Evolutionary conservation across 2,797 vertebrate species (phyloP), one percentile per base, ranked within the genome.

Genomic region (Cyclopterus lumpus): DNA sequence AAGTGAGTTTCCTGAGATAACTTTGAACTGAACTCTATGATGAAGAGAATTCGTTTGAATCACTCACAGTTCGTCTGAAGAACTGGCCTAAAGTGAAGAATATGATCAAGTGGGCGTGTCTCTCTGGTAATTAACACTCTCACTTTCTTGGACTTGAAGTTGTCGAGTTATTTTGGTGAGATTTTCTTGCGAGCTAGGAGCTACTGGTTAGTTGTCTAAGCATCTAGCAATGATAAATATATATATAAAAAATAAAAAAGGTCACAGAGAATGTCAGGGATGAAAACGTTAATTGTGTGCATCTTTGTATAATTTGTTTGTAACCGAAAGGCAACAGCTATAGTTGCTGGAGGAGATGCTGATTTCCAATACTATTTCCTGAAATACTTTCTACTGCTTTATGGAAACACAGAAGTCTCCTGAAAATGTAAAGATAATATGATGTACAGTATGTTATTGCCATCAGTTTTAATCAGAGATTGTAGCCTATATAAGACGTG

Each of bases 11-110:
- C 44, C 59, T 67, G 30, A 68, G 48, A 20, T 6, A 67, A 46
- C 38, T 70, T 81, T 69, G 58, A 20, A 62, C 18, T 32, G 18
- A 71, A 53, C 59, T 63, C 38, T 24, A 9, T 11, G 20, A 68
- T 78, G 49, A 70, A 44, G 64, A 75, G 38, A 54, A 16, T 26
- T 24, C 30, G 28, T 62, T 61, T 60, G 20, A 67, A 57, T 70
- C 44, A 54, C 49, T 67, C 8, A 34, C 6, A 66, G 36, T 66
- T 77, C 57, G 28, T 54, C 64, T 36, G 14, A 36, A 55, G 54
- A 61, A 67, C 42, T 36, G 11, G n/a, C 46, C 60, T 24, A 1
- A 59, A 71, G 44, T 59, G 10, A 55, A 74, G 61, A 54, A 18
- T 4, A 15, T 12, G 15, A 32, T 55, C 20, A 53, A 53, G 22